These are phyloP conservation scores for Rugalucina vietnamica DNA, from an alignment of 2,888 invertebrate genomes.

Conservation along the genomic window DNA sequence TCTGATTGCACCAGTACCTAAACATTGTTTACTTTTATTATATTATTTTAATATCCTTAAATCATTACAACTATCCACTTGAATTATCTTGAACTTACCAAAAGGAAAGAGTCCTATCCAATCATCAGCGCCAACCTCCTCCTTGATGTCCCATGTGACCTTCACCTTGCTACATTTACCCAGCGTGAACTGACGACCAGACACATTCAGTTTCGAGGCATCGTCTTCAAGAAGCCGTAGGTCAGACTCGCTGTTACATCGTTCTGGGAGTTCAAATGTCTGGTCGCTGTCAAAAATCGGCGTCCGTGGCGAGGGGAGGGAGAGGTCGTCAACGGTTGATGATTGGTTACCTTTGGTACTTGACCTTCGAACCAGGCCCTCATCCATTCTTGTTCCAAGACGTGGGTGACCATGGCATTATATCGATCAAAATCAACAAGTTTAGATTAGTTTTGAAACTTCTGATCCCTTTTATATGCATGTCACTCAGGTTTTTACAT, in stretches of 20 bases:
- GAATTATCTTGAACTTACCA: too few relatives aligned
- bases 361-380: conserved; percentile 56
- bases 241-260: conserved; percentile 80
- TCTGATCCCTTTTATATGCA: neutral
- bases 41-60: too few relatives aligned
- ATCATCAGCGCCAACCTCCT: conserved; percentile 82
- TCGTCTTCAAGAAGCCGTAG: conserved; percentile 67
- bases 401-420: conserved; percentile 4
- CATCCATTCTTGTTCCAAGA: conserved; percentile 50
- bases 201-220: conserved; percentile 80
- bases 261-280: conserved; percentile 73
- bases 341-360: conserved; percentile 54
- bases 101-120: conserved; percentile 84
- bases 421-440: neutral
- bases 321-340: conserved; percentile 75
- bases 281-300: conserved; percentile 62
- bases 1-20: too few relatives aligned
- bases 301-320: conserved; percentile 72
- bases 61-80: too few relatives aligned
- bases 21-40: too few relatives aligned
- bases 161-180: conserved; percentile 75
- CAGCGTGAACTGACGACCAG: conserved; percentile 77
- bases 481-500: neutral
- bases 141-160: conserved; percentile 83
- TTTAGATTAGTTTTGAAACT: neutral